These are phyloP conservation scores for Spongilla lacustris DNA, from an alignment of 37 sponge, comb jelly and placozoan species.

Conservation along the genomic window DNA sequence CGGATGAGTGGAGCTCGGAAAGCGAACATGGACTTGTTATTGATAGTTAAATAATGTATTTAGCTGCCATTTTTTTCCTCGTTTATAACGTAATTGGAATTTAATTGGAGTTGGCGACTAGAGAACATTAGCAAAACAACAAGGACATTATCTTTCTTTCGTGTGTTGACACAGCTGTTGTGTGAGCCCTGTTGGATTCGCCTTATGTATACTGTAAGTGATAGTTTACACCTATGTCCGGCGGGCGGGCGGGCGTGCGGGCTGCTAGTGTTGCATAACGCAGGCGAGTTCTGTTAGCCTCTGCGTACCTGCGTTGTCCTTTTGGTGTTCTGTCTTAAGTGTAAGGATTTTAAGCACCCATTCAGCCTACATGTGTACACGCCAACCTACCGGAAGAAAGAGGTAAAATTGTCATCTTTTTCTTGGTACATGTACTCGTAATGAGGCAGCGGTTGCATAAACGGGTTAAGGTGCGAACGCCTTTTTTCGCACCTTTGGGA, in stretches of 20 bases:
- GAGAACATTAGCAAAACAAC: background rate
- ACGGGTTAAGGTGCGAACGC: too few species aligned
- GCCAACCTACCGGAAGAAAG: too few species aligned
- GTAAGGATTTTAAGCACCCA: background rate
- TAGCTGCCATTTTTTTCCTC: background rate
- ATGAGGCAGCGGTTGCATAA: background rate
- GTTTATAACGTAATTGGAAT: background rate
- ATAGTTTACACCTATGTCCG: background rate
- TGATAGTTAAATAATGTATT: conserved; percentile 18
- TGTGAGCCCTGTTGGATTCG: background rate
- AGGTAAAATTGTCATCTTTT: too few species aligned
- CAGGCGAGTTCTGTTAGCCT: background rate
- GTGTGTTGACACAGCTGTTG: background rate
- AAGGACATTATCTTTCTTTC: background rate
- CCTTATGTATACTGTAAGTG: background rate
- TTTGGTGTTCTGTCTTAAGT: background rate
- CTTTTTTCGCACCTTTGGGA: too few species aligned
- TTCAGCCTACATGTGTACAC: too few species aligned
- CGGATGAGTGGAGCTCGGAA: conserved; percentile 38
- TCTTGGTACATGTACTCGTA: too few species aligned
- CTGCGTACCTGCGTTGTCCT: background rate
- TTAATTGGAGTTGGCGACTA: background rate
- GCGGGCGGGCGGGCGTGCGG: background rate
- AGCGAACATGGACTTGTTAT: conserved; percentile 52
- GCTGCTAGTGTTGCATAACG: background rate